Conservation (phyloP, 2,113 vertebrate species). For the Okapia johnstoni region DNA sequence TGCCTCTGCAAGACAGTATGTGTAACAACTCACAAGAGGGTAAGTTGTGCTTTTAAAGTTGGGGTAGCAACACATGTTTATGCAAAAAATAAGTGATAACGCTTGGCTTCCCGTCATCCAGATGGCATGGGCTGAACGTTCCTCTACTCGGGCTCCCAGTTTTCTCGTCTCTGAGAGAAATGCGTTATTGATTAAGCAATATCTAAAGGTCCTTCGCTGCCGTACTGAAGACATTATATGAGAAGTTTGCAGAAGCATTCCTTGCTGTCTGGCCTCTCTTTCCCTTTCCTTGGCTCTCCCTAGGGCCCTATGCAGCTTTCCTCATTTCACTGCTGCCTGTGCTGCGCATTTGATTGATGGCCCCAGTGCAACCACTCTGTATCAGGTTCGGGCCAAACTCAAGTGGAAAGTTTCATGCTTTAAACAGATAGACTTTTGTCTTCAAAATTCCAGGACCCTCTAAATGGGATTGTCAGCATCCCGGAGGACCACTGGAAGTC, state of each 20-base stretch:
- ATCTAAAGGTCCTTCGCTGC: neutral
- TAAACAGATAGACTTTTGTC: neutral
- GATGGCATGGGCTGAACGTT: neutral
- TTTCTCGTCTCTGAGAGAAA: neutral
- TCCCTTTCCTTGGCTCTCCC: neutral
- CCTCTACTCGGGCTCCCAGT: neutral
- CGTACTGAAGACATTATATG: neutral
- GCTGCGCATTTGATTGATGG: neutral
- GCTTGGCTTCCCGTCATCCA: neutral
- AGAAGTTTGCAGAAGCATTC: neutral
- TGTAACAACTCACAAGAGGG: slow-evolving; percentile 46
- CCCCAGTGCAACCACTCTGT: neutral
- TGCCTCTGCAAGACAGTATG: slow-evolving; percentile 57
- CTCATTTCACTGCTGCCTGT: neutral
- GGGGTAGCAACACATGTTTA: neutral
- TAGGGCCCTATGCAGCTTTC: neutral
- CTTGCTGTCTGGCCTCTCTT: neutral
- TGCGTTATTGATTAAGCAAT: neutral
- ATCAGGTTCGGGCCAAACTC: neutral
- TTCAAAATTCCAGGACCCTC: neutral
- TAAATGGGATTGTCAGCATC: neutral
- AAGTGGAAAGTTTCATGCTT: neutral
- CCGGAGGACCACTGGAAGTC: neutral
- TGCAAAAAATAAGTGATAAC: neutral
- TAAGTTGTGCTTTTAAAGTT: slow-evolving; percentile 29